phyloP scores from a whole-genome alignment of 2,797 vertebrate genomes.

The Schizopygopsis pylzovi region DNA sequence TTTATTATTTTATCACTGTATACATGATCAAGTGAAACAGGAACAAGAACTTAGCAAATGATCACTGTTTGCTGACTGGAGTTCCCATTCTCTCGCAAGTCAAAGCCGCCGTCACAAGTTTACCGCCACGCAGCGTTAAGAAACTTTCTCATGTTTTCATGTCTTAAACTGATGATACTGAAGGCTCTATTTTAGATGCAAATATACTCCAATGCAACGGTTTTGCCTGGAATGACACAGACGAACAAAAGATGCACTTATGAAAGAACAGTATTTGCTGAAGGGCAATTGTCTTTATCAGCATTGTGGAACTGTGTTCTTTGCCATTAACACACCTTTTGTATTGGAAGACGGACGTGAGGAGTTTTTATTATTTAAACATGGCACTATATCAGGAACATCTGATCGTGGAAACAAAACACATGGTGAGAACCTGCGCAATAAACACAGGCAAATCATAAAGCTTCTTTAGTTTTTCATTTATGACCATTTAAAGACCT shows the following conservation, averaged over 20 bases:
- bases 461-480: not conserved
- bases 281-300: not conserved
- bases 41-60: not conserved
- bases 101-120: not conserved
- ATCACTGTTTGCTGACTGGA: not conserved
- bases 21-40: not conserved
- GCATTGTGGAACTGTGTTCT: not conserved
- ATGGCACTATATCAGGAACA: not conserved
- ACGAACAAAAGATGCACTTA: not conserved
- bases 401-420: not conserved
- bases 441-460: not conserved
- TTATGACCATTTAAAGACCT: not conserved
- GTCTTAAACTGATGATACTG: not conserved
- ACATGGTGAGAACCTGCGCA: not conserved
- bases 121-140: not conserved
- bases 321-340: not conserved
- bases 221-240: not conserved
- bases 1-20: not conserved
- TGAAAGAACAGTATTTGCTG: not conserved
- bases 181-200: not conserved
- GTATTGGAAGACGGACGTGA: not conserved
- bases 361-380: not conserved
- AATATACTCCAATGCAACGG: not conserved
- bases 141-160: not conserved
- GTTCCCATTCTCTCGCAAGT: not conserved